Evolutionary conservation across 2,797 vertebrate species (phyloP).

Genomic region (Cetoscarus ocellatus): DNA sequence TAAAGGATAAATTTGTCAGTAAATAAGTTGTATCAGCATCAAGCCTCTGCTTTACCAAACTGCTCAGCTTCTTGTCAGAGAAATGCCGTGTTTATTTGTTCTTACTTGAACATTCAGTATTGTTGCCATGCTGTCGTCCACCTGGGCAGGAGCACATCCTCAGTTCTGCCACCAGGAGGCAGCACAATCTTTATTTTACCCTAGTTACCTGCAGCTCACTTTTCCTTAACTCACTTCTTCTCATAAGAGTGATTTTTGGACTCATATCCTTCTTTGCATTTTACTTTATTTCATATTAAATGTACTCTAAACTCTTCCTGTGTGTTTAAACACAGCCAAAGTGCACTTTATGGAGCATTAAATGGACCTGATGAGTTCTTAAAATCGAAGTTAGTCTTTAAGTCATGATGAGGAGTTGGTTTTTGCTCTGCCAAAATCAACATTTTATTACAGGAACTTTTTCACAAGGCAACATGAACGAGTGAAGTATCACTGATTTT

Average conservation of each 20-base stretch:
- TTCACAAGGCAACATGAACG: no score
- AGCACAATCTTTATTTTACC: slow-evolving; percentile 10
- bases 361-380: slow-evolving; percentile 4
- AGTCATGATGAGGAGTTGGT: not conserved
- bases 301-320: not conserved
- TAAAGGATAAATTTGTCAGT: no score
- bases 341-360: slow-evolving; percentile 52
- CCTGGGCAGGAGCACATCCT: not conserved
- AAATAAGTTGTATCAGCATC: no score
- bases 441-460: not conserved
- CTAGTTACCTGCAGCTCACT: slow-evolving; percentile 5
- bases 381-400: not conserved
- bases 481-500: no score
- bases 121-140: not conserved
- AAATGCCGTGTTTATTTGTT: not conserved
- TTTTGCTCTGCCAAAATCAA: not conserved
- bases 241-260: not conserved
- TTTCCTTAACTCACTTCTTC: not conserved
- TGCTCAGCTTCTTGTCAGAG: not conserved
- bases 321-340: slow-evolving; percentile 21
- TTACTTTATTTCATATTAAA: not conserved
- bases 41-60: no score
- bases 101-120: slow-evolving; percentile 1
- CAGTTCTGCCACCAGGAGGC: slow-evolving; percentile 53
- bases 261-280: not conserved